A percentile compares a stretch with the other conserved stretches of the same genome.
phyloP scores from a whole-genome alignment of 2,797 vertebrate species.

The Rhincodon typus region DNA sequence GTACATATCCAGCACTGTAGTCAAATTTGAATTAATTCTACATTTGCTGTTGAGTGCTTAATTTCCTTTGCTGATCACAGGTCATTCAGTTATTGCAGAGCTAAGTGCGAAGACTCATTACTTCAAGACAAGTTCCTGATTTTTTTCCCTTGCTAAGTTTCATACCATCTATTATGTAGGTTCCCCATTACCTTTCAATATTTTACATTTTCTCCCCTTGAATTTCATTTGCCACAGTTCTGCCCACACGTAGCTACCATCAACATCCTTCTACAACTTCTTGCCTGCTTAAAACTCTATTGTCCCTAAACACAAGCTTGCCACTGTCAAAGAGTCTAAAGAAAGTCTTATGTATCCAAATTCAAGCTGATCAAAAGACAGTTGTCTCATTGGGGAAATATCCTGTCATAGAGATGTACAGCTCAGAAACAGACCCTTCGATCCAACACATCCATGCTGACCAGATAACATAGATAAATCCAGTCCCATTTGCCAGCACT shows the following conservation, averaged over 20 bases:
- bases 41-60: neutral
- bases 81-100: neutral
- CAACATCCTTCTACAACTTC: neutral
- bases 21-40: neutral
- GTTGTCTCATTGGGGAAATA: neutral
- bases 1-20: neutral
- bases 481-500: no score
- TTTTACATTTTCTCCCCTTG: neutral
- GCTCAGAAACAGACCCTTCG: no score
- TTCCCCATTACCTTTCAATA: neutral
- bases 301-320: neutral
- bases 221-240: neutral
- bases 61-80: neutral
- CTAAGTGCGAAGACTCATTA: neutral
- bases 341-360: neutral
- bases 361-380: neutral
- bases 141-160: neutral
- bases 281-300: neutral
- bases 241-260: neutral
- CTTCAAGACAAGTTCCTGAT: neutral
- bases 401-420: neutral
- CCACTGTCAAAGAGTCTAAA: neutral
- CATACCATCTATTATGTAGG: neutral
- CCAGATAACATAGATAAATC: no score
- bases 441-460: no score